Base-by-base conservation (phyloP, 2,113 vertebrate species). In the Chrysochloris asiatica region DNA sequence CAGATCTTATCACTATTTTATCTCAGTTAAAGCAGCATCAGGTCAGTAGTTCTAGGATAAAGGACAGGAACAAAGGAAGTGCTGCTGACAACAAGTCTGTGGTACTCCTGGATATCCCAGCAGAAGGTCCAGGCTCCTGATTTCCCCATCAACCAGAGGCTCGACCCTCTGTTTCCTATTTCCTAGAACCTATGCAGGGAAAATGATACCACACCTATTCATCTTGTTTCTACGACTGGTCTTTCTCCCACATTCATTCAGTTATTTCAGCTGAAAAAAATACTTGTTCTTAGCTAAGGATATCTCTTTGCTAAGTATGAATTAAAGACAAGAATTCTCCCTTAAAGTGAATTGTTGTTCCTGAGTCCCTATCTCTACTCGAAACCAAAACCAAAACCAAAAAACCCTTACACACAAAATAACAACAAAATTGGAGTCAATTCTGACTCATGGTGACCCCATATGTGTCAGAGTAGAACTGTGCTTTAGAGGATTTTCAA, bases 1-100 rank as follows among this genome's bases (percentile, higher is more conserved):
- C 67, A 95, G 77, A 79, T 86, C n/a, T n/a, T n/a, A 92, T 12
- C 82, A 33, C 73, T 93, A 83, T 94, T 96, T 96, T 72, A 83
- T 89, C 77, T 75, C 50, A 38, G 28, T 77, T 72, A 45, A 73
- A 59, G 43, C 6, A 63, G 9, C 41, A 83, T 82, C 24, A 86
- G 88, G 65, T 90, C 89, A 94, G 78, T 87, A 83, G 16, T 56
- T 85, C 54, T 36, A 59, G 67, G 67, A 67, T 71, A 50, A 94
- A 92, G 85, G 30, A 8, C 65, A 78, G 36, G 81, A 56, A 90
- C 36, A 95, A 86, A 95, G 54, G 41, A 54, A 50, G 13, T 56
- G 16, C 11, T 41, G 11, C 14, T 67, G 67, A 94, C 83, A 92
- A 80, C 61, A 84, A 69, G 22, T 16, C 56, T 61, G 63, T 54